Evolutionary conservation across 2,888 invertebrate species (phyloP).

Genomic region (Apamea sordens): DNA sequence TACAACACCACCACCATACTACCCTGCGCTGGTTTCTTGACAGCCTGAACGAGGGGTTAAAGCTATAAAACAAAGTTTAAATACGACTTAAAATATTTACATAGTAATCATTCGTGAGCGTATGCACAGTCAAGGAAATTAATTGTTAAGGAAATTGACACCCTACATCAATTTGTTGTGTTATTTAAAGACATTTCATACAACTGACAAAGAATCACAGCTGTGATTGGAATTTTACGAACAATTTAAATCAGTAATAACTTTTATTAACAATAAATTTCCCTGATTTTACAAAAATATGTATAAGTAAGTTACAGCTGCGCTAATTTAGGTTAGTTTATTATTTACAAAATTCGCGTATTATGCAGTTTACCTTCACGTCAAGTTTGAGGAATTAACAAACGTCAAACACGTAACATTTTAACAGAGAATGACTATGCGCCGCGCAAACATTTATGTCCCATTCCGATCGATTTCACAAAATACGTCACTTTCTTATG

Average conservation of each 20-base stretch:
- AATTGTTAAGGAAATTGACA: not conserved
- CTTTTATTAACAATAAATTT: not conserved
- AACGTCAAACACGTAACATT: constrained; percentile 15
- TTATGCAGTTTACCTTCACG: constrained; percentile 29
- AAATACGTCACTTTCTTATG: constrained; percentile 9
- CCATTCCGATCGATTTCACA: constrained; percentile 17
- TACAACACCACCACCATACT: no score
- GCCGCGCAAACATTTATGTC: constrained; percentile 6
- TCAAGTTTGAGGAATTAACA: constrained; percentile 7
- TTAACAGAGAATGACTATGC: constrained; percentile 3
- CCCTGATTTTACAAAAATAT: not conserved
- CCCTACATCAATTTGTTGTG: not conserved
- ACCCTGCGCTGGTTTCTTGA: no score
- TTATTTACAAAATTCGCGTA: constrained; percentile 26
- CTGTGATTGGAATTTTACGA: no score
- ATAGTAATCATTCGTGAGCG: not conserved
- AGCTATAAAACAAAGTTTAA: not conserved
- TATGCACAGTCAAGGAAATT: not conserved
- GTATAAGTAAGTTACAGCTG: not conserved
- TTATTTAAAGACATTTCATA: not conserved
- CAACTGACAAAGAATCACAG: not conserved
- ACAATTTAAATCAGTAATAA: not conserved
- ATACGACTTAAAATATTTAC: not conserved
- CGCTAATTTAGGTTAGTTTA: not conserved
- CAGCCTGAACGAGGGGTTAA: not conserved